Percentiles rank a stretch among this genome's conserved stretches.
Evolutionary conservation across 2,797 vertebrate genomes (phyloP).

Genomic region (Lindbergichthys nudifrons): DNA sequence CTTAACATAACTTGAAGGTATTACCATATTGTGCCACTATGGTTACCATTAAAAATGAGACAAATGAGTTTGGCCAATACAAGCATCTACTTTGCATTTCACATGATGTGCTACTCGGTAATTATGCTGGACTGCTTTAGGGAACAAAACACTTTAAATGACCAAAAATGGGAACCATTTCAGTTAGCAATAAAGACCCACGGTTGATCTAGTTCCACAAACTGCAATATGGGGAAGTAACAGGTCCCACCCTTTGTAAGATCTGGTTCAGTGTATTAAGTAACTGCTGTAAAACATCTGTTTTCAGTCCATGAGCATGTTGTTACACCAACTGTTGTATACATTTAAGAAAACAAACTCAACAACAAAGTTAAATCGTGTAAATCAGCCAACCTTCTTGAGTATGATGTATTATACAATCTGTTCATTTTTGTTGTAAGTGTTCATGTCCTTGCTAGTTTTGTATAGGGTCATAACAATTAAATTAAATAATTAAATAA

Average conservation of each 20-base stretch:
- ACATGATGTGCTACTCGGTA: neutral
- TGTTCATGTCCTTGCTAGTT: neutral
- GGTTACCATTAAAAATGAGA: neutral
- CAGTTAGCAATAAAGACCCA: neutral
- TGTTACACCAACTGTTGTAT: neutral
- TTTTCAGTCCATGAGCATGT: neutral
- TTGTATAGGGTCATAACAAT: neutral
- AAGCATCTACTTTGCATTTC: neutral
- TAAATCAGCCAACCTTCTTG: neutral
- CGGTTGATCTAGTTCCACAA: neutral
- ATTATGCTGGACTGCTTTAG: neutral
- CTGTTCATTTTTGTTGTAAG: neutral
- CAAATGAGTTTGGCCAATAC: neutral
- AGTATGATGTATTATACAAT: neutral
- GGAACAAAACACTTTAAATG: neutral
- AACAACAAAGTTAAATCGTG: neutral
- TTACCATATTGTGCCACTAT: neutral
- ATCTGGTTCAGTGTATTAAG: slow-evolving; percentile 6
- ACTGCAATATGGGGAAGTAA: slow-evolving; percentile 21
- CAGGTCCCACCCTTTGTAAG: slow-evolving; percentile 7
- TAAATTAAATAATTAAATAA: neutral
- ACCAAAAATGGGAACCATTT: slow-evolving; percentile 23
- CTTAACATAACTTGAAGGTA: neutral
- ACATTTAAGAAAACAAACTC: neutral
- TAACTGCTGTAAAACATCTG: neutral